Evolutionary conservation across 2,888 invertebrate genomes (phyloP), one percentile per base, ranked within the genome.

Genomic region (Drosophila neoperkinsi): DNA sequence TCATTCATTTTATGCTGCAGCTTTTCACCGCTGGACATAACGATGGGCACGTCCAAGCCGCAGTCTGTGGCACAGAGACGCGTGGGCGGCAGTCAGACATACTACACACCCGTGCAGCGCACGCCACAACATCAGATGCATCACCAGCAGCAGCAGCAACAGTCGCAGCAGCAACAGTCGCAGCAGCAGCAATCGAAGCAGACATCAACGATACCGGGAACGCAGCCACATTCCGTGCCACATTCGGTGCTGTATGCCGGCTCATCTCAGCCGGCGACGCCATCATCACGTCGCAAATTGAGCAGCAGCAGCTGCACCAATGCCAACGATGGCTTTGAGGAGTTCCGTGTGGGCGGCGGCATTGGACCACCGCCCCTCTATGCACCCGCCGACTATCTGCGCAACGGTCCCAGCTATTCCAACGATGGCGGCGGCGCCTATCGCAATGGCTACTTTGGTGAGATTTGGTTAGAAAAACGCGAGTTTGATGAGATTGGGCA

Each of bases 201-300:
- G 88, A 3, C 34, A n/a, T 6, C 74, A 71, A 13, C 84, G 2
- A n/a, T 53, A 2, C 43, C 34, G 1, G 9, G 64, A 4, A n/a
- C 96, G 92, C 93, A 88, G 91, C 94, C 84, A 92, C 94, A 94
- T 0, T 91, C 94, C 1, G 94, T 95, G 13, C 94, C 94, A 1
- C 94, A 95, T 11, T 94, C 94, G 0, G 93, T 94, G 18, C 94
- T 94, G 16, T 90, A 93, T 55, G 91, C 91, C 5, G 92, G 93
- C 28, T 94, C 93, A 10, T 94, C 93, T 10, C 94, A 94, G 78
- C 94, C 94, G 10, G 95, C 95, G 60, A 95, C 96, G 11, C 95
- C 95, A 2, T 96, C 96, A 9, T 96, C 96, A 0, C 93, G 96
- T 33, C 94, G 97, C 57, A 97, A 97, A 81, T 96, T 96, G 1